phyloP scores from a whole-genome alignment of 1,140 invertebrate genomes.

The Microplitis demolitor region DNA sequence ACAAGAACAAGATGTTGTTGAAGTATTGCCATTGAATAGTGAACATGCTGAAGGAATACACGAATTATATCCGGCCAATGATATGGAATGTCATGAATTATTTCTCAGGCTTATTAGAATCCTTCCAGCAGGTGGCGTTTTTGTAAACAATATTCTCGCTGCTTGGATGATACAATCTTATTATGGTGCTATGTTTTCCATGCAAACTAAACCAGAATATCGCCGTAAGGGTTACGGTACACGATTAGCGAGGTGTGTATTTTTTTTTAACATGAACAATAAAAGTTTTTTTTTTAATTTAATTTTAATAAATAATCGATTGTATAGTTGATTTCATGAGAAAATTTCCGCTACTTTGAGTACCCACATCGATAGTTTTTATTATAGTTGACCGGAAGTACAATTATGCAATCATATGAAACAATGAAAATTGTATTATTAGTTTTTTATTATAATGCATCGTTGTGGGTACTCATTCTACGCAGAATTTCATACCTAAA shows the following conservation, averaged over 20 bases:
- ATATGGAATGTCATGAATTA: constrained; percentile 80
- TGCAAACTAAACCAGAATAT: constrained; percentile 82
- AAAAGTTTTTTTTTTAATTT: background rate
- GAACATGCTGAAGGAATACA: constrained; percentile 81
- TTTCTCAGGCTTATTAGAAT: constrained; percentile 78
- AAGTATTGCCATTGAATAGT: constrained; percentile 66
- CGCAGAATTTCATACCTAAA: too few relatives aligned
- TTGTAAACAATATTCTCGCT: constrained; percentile 70
- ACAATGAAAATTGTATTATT: too few relatives aligned
- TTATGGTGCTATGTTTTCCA: constrained; percentile 89
- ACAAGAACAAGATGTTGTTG: constrained; percentile 36
- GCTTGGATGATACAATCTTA: constrained; percentile 89
- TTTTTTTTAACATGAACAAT: background rate
- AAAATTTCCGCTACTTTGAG: too few relatives aligned
- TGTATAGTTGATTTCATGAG: too few relatives aligned
- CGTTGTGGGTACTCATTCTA: too few relatives aligned
- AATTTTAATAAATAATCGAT: background rate
- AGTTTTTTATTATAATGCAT: too few relatives aligned
- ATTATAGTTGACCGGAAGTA: too few relatives aligned
- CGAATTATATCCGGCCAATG: constrained; percentile 82
- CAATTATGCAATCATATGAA: too few relatives aligned
- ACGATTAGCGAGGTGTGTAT: constrained; percentile 53
- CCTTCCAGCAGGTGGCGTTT: constrained; percentile 79
- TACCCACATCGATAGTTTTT: too few relatives aligned
- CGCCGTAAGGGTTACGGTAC: constrained; percentile 73